phyloP scores from a whole-genome alignment of 2,113 vertebrate species.

The Leptobrachium ailaonicum region DNA sequence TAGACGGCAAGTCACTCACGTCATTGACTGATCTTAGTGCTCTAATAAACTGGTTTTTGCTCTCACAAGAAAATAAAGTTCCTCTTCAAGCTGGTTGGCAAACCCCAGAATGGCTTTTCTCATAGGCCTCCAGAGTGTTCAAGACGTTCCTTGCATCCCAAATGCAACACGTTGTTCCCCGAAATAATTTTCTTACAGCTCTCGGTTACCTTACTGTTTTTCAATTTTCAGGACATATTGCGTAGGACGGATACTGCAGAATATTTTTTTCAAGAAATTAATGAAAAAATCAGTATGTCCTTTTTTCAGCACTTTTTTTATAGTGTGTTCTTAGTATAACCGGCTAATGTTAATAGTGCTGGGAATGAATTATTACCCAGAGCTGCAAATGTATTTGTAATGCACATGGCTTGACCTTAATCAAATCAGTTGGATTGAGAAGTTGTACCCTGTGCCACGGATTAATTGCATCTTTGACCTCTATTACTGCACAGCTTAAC shows the following conservation, averaged over 20 bases:
- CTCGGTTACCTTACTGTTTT: no score
- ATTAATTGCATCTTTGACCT: constrained; percentile 47
- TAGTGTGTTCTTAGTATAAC: constrained; percentile 6
- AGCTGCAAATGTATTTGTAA: constrained; percentile 42
- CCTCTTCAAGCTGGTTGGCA: no score
- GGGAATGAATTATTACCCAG: constrained; percentile 33
- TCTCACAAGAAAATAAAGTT: no score
- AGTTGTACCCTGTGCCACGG: constrained; percentile 27
- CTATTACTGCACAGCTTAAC: constrained; percentile 35
- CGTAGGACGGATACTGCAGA: background rate
- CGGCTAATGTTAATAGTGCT: constrained; percentile 24
- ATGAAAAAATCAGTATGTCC: background rate
- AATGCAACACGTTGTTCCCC: no score
- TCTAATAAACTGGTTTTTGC: no score
- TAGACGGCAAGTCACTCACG: no score
- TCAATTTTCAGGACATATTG: background rate
- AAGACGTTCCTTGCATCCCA: no score
- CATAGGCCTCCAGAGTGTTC: no score
- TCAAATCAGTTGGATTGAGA: constrained; percentile 41
- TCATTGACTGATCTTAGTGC: no score
- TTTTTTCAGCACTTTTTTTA: background rate
- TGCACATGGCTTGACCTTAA: constrained; percentile 38
- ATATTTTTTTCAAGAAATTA: background rate
- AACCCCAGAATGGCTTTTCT: no score
- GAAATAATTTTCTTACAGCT: no score